Conservation (phyloP, 2,113 vertebrate genomes). For the Leptobrachium ailaonicum region DNA sequence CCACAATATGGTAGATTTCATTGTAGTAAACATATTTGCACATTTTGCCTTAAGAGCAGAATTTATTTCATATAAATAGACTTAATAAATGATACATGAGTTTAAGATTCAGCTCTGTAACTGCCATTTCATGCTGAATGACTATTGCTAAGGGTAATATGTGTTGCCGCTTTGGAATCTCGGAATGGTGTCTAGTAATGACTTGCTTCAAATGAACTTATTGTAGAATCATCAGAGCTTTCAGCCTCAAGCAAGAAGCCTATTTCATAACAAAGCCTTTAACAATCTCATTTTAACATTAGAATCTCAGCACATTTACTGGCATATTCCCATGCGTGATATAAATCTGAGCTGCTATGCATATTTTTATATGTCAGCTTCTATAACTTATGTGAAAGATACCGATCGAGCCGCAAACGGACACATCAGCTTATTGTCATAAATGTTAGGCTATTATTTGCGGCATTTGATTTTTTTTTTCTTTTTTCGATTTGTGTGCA, state of each 20-base stretch:
- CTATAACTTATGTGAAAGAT: not conserved
- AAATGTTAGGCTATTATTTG: slow-evolving; percentile 5
- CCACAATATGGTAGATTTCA: not conserved
- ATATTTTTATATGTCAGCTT: slow-evolving; percentile 15
- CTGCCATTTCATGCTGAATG: not conserved
- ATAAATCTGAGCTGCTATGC: slow-evolving; percentile 27
- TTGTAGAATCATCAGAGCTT: slow-evolving; percentile 17
- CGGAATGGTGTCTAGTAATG: not conserved
- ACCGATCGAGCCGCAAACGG: not conserved
- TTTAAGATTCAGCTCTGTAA: not conserved
- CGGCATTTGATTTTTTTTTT: not conserved
- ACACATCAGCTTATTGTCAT: not conserved
- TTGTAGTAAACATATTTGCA: slow-evolving; percentile 1
- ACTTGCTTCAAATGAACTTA: not conserved
- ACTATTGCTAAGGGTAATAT: not conserved
- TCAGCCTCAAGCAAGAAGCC: slow-evolving; percentile 23
- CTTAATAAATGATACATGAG: slow-evolving; percentile 10
- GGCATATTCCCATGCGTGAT: slow-evolving; percentile 27
- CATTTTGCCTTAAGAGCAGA: not conserved
- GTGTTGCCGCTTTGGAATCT: slow-evolving; percentile 10
- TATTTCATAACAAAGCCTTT: slow-evolving; percentile 33
- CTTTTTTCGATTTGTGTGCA: no score
- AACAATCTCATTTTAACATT: slow-evolving; percentile 34
- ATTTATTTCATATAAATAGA: slow-evolving; percentile 4
- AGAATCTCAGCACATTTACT: slow-evolving; percentile 11